Percentiles rank a stretch among this genome's conserved stretches.
Evolutionary conservation across 1,140 invertebrate genomes (phyloP).

Genomic region (Hyles euphorbiae): DNA sequence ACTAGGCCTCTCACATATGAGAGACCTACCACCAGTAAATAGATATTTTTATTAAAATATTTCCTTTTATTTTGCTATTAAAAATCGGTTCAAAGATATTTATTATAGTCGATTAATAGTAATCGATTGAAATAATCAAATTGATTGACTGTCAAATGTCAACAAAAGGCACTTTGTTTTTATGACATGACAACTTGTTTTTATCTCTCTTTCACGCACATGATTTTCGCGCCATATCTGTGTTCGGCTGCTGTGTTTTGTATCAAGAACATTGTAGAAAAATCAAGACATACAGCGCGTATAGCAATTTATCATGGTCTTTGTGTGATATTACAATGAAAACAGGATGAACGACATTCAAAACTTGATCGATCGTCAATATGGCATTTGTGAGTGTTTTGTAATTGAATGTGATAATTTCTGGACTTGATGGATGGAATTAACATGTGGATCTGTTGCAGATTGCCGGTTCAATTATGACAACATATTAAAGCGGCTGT

Average conservation of each 20-base stretch:
- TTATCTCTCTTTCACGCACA: no score
- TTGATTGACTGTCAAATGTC: no score
- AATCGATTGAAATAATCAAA: no score
- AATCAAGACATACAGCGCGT: not conserved
- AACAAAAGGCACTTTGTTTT: no score
- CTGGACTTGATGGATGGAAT: not conserved
- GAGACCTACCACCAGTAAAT: no score
- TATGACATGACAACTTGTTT: no score
- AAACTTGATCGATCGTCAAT: conserved; percentile 63
- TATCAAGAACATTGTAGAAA: conserved; percentile 14
- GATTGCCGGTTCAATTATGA: conserved; percentile 71
- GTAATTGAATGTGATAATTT: conserved; percentile 2
- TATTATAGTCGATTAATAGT: not conserved
- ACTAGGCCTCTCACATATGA: no score
- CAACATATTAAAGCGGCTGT: conserved; percentile 62
- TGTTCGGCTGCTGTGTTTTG: not conserved
- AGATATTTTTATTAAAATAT: no score
- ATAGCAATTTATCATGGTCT: conserved; percentile 5
- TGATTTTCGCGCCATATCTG: conserved; percentile 17
- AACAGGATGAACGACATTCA: conserved; percentile 59
- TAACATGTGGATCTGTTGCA: conserved; percentile 29
- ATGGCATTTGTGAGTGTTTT: conserved; percentile 63
- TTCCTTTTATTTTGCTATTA: no score
- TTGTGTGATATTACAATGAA: conserved; percentile 19
- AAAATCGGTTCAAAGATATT: no score